These are phyloP conservation scores for Vanessa cardui DNA, from an alignment of 2,888 invertebrate species.

Conservation along the genomic window DNA sequence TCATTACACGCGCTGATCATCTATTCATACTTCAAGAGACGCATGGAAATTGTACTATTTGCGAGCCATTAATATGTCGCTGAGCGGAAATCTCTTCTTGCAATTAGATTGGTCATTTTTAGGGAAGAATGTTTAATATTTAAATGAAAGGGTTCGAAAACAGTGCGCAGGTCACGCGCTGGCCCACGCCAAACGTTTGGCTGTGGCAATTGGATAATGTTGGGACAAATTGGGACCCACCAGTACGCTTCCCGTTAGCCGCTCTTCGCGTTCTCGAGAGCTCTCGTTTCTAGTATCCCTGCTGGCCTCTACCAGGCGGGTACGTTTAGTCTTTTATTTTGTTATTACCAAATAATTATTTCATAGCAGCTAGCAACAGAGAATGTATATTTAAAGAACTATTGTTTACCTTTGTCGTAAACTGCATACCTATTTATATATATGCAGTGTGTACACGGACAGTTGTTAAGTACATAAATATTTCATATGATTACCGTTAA, in stretches of 20 bases:
- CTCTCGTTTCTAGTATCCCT: slow-evolving; percentile 58
- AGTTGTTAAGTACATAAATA: slow-evolving; percentile 18
- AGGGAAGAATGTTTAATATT: slow-evolving; percentile 34
- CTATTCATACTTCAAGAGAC: slow-evolving; percentile 48
- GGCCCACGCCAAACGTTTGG: slow-evolving; percentile 81
- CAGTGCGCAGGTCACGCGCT: slow-evolving; percentile 71
- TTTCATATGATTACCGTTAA: slow-evolving; percentile 34
- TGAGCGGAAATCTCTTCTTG: neutral
- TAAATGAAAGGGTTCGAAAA: slow-evolving; percentile 50
- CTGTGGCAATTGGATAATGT: slow-evolving; percentile 77
- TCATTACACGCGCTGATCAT: slow-evolving; percentile 60
- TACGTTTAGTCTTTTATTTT: slow-evolving; percentile 34
- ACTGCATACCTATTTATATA: neutral
- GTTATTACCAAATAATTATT: too few relatives aligned
- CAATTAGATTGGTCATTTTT: neutral
- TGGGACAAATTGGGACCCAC: slow-evolving; percentile 76
- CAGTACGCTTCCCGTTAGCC: slow-evolving; percentile 66
- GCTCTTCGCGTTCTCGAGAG: slow-evolving; percentile 63
- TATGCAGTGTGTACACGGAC: neutral
- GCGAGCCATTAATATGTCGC: slow-evolving; percentile 16
- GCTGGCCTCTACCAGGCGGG: slow-evolving; percentile 68
- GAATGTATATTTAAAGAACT: too few relatives aligned
- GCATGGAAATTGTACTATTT: slow-evolving; percentile 40
- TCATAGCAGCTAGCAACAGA: too few relatives aligned
- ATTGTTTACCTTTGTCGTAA: too few relatives aligned